phyloP scores from a whole-genome alignment of 2,888 invertebrate genomes.

The Cerastoderma edule region DNA sequence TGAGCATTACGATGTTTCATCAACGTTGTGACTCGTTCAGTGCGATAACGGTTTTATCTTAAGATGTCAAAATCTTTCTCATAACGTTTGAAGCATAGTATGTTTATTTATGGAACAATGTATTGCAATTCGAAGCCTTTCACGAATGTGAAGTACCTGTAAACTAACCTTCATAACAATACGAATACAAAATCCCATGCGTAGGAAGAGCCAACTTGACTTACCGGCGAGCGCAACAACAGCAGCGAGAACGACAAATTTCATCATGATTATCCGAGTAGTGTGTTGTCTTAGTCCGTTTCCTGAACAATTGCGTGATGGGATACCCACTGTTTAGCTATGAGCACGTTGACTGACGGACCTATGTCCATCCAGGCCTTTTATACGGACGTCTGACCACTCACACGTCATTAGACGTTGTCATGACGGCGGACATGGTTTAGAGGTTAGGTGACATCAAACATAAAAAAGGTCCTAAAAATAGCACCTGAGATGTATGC shows the following conservation, averaged over 20 bases:
- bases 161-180: neutral
- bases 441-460: slow-evolving; percentile 10
- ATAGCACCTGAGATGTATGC: neutral
- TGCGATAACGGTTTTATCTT: neutral
- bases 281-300: slow-evolving; percentile 3
- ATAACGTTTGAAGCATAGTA: neutral
- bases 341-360: slow-evolving; percentile 11
- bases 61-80: neutral
- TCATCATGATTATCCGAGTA: slow-evolving; percentile 28
- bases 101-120: neutral
- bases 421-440: slow-evolving; percentile 13
- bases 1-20: neutral
- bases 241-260: slow-evolving; percentile 25
- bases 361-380: neutral
- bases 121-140: neutral
- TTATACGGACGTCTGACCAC: slow-evolving; percentile 1
- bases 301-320: slow-evolving; percentile 5
- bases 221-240: slow-evolving; percentile 22
- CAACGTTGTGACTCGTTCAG: neutral
- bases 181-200: neutral
- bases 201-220: neutral
- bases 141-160: neutral
- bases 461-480: slow-evolving; percentile 11
- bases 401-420: slow-evolving; percentile 16
- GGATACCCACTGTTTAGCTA: slow-evolving; percentile 6